These are phyloP conservation scores for Eugnorisma glareosa DNA, from an alignment of 2,888 invertebrate genomes.

Conservation along the genomic window DNA sequence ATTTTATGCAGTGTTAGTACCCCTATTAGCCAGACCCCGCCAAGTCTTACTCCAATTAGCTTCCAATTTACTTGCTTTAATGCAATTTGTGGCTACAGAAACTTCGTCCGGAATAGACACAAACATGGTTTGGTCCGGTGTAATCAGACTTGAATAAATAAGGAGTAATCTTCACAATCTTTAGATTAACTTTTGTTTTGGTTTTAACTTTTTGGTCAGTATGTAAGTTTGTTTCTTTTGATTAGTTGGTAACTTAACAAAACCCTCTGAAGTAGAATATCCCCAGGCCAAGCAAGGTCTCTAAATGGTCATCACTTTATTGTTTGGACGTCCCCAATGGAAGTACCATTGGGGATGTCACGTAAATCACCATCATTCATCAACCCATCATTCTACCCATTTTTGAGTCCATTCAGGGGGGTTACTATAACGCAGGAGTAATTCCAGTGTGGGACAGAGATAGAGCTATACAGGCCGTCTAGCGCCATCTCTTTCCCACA, in stretches of 20 bases:
- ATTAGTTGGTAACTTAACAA: neutral
- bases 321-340: too few species aligned
- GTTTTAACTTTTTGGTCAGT: neutral
- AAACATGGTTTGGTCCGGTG: conserved; percentile 22
- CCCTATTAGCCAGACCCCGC: neutral
- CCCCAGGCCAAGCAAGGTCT: too few species aligned
- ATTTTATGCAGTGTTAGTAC: conserved; percentile 15
- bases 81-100: conserved; percentile 41
- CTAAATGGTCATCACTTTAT: too few species aligned
- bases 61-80: conserved; percentile 49
- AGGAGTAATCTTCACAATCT: conserved; percentile 10
- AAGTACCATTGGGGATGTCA: too few species aligned
- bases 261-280: too few species aligned
- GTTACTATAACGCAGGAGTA: too few species aligned
- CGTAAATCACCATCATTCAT: too few species aligned
- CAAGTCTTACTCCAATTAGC: conserved; percentile 50
- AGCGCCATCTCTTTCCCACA: too few species aligned
- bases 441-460: too few species aligned
- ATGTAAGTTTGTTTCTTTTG: neutral
- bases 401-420: too few species aligned
- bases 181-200: neutral
- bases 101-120: conserved; percentile 25
- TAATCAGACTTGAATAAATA: conserved; percentile 37
- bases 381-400: too few species aligned
- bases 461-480: too few species aligned